Base-by-base conservation (phyloP, 2,888 invertebrate species). In the Harpalus rufipes region DNA sequence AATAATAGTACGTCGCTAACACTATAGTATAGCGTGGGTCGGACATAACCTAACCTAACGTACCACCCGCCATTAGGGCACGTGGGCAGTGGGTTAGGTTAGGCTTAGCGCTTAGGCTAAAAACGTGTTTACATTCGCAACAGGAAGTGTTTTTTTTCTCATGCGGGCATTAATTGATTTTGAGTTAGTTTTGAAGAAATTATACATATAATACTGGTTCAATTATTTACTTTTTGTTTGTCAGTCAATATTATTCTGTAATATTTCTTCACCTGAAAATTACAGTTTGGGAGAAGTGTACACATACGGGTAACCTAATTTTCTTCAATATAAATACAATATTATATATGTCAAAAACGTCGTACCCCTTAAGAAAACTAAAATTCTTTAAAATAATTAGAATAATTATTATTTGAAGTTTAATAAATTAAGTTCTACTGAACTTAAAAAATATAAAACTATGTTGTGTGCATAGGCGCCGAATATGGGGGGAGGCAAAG, bases 161-260 rank as follows among this genome's bases (percentile, higher is more conserved):
- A 74, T 74, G 72, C 72, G 72, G 72, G 72, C 16, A 74, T 44
- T 74, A 74, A 74, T 74, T 74, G 72, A 74, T 44, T 74, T 74
- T 74, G 41, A 74, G 72, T 74, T 74, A 74, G 72, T 74, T 74
- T 68, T 74, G 44, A 74, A 51, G 72, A 74, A 74, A 74, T 74
- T 74, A 44, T 74, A 18, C 41, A 18, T 74, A 74, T 74, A 74
- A 74, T 74, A 74, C 72, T 74, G 72, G 72, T 10, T 74, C 44
- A 74, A 74, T 74, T 74, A 74, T 74, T 74, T 74, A 74, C 18
- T 74, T 74, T 74, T 44, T 74, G 44, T 74, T 41, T n/a, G 41
- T 41, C 7, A 1, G 10, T 41, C 41, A 44, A 74, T 74, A 74
- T 68, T 32, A 32, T 68, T 68, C n/a, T 68, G 39, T 39, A 68